Conservation (phyloP, 2,797 vertebrate genomes). For the Phataginus tetradactyla region DNA sequence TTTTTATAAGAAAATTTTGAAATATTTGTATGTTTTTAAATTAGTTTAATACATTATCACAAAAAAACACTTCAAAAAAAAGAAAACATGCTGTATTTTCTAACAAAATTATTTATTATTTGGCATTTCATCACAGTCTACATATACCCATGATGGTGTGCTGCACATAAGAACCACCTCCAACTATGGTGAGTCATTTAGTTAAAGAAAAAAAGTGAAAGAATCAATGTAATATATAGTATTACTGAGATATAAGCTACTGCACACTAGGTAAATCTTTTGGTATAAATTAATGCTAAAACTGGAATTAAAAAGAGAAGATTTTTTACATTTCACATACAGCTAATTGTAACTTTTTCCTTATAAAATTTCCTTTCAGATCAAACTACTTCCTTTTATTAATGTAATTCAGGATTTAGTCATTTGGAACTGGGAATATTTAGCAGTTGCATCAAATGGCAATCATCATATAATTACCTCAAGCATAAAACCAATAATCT, state of each 20-base stretch:
- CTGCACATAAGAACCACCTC: neutral
- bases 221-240: neutral
- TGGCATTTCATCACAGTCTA: neutral
- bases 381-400: neutral
- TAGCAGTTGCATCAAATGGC: neutral
- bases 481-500: neutral
- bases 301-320: neutral
- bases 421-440: neutral
- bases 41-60: neutral
- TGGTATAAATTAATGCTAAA: neutral
- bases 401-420: neutral
- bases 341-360: neutral
- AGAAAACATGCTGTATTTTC: neutral
- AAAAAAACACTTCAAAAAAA: neutral
- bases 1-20: neutral
- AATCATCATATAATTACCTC: neutral
- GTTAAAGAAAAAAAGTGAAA: neutral
- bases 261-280: neutral
- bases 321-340: neutral
- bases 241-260: neutral
- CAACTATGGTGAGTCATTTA: neutral
- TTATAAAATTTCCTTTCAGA: neutral
- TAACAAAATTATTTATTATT: constrained; percentile 35
- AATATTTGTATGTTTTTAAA: neutral
- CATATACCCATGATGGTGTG: neutral